Percentiles rank a stretch among this genome's conserved stretches.
Evolutionary conservation across 2,888 invertebrate species (phyloP).

Genomic region (Schrankia costaestrigalis): DNA sequence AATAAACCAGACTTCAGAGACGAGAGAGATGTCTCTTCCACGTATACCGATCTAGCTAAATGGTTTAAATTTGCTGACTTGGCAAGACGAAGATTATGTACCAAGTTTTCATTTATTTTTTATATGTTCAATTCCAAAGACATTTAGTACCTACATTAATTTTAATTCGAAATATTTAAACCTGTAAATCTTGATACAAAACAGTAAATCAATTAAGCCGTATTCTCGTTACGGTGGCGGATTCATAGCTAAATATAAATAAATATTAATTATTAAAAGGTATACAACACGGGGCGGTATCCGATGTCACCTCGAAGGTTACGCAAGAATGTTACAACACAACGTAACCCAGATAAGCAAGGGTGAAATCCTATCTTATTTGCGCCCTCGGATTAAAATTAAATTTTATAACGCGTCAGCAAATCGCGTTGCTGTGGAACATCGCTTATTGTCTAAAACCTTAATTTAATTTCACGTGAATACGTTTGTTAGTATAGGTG

Average conservation of each 20-base stretch:
- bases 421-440: slow-evolving; percentile 49
- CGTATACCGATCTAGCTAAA: no score
- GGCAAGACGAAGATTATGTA: no score
- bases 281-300: slow-evolving; percentile 30
- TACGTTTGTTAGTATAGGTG: slow-evolving; percentile 42
- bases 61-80: no score
- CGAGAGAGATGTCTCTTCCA: no score
- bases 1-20: no score
- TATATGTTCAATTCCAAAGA: no score
- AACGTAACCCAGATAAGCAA: slow-evolving; percentile 59
- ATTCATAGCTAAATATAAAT: slow-evolving; percentile 11
- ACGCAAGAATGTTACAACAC: slow-evolving; percentile 39
- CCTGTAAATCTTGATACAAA: no score
- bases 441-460: slow-evolving; percentile 60
- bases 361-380: slow-evolving; percentile 74
- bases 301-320: slow-evolving; percentile 39
- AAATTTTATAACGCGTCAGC: slow-evolving; percentile 70
- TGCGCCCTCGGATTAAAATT: slow-evolving; percentile 72
- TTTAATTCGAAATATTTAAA: no score
- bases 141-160: no score
- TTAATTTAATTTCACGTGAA: slow-evolving; percentile 64
- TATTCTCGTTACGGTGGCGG: not conserved
- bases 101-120: no score
- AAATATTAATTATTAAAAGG: slow-evolving; percentile 25
- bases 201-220: slow-evolving; percentile 7